Evolutionary conservation across 2,113 vertebrate species (phyloP).

Genomic region (Phrynosoma platyrhinos): DNA sequence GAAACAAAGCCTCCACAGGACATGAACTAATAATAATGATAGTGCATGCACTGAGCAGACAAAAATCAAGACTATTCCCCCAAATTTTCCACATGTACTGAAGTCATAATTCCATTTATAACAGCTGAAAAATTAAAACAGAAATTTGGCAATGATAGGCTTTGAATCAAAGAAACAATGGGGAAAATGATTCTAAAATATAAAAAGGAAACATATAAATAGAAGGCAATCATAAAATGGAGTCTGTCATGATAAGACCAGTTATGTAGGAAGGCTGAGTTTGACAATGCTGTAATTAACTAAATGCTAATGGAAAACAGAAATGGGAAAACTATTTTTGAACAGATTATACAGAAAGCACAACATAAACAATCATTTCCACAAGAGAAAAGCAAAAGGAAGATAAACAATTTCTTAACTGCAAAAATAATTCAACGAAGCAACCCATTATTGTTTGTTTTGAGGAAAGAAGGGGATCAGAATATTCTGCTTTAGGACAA

Average conservation of each 20-base stretch:
- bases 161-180: background rate
- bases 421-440: background rate
- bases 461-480: background rate
- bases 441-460: background rate
- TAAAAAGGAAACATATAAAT: background rate
- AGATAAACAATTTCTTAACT: conserved; percentile 4
- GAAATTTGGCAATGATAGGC: background rate
- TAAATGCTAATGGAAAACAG: background rate
- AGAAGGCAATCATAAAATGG: background rate
- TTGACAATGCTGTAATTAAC: background rate
- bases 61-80: background rate
- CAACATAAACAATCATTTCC: background rate
- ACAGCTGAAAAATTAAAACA: conserved; percentile 1
- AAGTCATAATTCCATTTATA: background rate
- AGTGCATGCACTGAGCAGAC: background rate
- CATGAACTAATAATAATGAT: background rate
- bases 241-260: background rate
- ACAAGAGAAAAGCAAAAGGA: background rate
- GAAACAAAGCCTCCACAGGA: background rate
- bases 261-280: background rate
- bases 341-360: background rate
- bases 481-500: background rate
- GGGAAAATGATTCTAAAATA: background rate
- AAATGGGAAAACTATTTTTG: background rate
- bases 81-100: background rate